Percentiles rank a stretch among this genome's conserved stretches.
Evolutionary conservation across 2,888 invertebrate genomes (phyloP).

Genomic region (Rugalucina vietnamica): DNA sequence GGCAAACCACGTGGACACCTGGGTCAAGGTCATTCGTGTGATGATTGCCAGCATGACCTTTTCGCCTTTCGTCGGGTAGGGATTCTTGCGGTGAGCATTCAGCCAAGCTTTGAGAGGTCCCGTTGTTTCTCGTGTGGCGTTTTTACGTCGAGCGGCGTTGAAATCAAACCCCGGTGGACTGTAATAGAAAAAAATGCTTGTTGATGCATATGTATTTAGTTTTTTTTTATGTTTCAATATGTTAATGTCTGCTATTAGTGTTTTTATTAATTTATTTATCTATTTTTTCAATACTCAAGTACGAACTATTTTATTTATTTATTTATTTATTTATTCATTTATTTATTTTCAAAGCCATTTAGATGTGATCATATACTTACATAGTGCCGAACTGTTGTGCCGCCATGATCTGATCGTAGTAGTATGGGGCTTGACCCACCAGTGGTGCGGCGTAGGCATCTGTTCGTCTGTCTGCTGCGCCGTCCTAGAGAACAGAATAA

Average conservation of each 20-base stretch:
- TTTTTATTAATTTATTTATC: too few species aligned
- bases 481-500: too few species aligned
- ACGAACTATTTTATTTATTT: too few species aligned
- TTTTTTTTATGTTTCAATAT: too few species aligned
- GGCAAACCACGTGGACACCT: slow-evolving; percentile 98
- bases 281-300: too few species aligned
- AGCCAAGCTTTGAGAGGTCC: slow-evolving; percentile 98
- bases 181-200: not conserved
- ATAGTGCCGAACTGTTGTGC: slow-evolving; percentile 68
- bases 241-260: too few species aligned
- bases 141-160: slow-evolving; percentile 94
- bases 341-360: too few species aligned
- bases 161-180: slow-evolving; percentile 87
- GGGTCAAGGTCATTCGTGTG: slow-evolving; percentile 96
- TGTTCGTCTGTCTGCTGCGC: not conserved
- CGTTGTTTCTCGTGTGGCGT: slow-evolving; percentile 98
- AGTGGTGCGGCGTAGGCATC: not conserved
- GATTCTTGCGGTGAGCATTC: slow-evolving; percentile 98
- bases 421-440: slow-evolving; percentile 12
- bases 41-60: slow-evolving; percentile 98
- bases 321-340: too few species aligned
- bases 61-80: slow-evolving; percentile 98
- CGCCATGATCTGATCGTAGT: slow-evolving; percentile 61
- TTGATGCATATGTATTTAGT: too few species aligned
- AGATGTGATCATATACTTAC: slow-evolving; percentile 68